phyloP scores from a whole-genome alignment of 2,797 vertebrate genomes.

The Pipistrellus pygmaeus region DNA sequence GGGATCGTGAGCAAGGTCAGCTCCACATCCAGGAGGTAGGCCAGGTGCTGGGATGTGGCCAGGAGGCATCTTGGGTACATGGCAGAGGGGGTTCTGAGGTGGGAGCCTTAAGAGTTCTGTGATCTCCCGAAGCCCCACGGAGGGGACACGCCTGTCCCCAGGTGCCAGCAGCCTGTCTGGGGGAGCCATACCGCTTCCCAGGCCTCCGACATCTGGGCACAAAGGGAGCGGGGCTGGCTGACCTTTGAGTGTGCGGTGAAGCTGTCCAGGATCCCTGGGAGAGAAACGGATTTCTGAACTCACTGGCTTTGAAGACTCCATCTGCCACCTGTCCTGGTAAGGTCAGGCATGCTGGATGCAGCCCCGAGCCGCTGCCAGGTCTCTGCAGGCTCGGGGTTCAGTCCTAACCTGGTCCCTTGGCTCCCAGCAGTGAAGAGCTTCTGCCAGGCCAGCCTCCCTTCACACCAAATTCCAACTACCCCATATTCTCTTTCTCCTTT shows the following conservation, averaged over 20 bases:
- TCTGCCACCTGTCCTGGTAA: constrained; percentile 72
- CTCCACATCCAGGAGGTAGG: background rate
- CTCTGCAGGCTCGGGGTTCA: constrained; percentile 46
- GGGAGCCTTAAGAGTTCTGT: background rate
- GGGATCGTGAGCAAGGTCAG: background rate
- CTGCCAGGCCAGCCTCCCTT: constrained; percentile 22
- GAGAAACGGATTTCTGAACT: constrained; percentile 71
- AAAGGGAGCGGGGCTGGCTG: constrained; percentile 1
- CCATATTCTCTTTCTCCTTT: background rate
- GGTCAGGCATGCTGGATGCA: constrained; percentile 22
- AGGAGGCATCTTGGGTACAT: background rate
- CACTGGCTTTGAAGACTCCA: constrained; percentile 76
- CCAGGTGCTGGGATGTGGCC: background rate
- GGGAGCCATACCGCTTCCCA: background rate
- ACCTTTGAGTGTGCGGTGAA: constrained; percentile 69
- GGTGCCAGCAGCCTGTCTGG: background rate
- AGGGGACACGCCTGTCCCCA: background rate
- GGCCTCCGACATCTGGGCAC: background rate
- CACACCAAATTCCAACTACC: background rate
- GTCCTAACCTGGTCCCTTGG: background rate
- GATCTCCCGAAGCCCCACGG: background rate
- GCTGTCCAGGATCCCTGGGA: constrained; percentile 37
- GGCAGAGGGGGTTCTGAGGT: background rate
- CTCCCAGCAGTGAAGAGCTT: background rate
- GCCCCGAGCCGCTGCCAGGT: constrained; percentile 42